phyloP scores from a whole-genome alignment of 2,888 invertebrate genomes.

The Neoscelio sp. region DNA sequence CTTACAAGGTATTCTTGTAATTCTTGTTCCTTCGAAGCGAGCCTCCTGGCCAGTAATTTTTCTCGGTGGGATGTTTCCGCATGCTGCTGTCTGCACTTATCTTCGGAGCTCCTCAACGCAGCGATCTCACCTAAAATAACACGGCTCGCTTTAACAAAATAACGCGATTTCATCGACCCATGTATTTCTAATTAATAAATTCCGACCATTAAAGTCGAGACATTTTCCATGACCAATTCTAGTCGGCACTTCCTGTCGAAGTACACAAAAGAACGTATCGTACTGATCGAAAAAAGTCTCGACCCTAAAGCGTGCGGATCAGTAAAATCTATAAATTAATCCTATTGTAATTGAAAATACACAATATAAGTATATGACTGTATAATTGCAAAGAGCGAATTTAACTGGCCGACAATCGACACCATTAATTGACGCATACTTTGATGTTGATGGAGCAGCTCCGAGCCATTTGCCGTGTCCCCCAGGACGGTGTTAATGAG shows the following conservation, averaged over 20 bases:
- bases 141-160: conserved; percentile 27
- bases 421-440: conserved; percentile 80
- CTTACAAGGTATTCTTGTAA: conserved; percentile 97
- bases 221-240: too few species aligned
- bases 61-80: conserved; percentile 95
- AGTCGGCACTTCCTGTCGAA: too few species aligned
- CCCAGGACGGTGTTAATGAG: conserved; percentile 70
- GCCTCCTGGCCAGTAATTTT: conserved; percentile 94
- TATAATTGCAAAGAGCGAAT: conserved; percentile 75
- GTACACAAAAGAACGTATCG: too few species aligned
- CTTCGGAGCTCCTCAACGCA: conserved; percentile 90
- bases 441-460: conserved; percentile 76
- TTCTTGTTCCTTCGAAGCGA: conserved; percentile 98
- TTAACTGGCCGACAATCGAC: conserved; percentile 78
- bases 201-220: conserved; percentile 19
- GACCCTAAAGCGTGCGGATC: too few species aligned
- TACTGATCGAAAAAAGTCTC: too few species aligned
- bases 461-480: conserved; percentile 75
- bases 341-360: too few species aligned
- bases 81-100: conserved; percentile 91
- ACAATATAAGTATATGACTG: conserved; percentile 75
- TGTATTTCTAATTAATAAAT: background rate
- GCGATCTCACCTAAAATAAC: conserved; percentile 87
- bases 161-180: background rate
- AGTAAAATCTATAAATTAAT: too few species aligned